Percentiles rank a stretch among this genome's conserved stretches.
Conservation (phyloP, 1,140 invertebrate species). For the Stenopsyche tienmushanensis region DNA sequence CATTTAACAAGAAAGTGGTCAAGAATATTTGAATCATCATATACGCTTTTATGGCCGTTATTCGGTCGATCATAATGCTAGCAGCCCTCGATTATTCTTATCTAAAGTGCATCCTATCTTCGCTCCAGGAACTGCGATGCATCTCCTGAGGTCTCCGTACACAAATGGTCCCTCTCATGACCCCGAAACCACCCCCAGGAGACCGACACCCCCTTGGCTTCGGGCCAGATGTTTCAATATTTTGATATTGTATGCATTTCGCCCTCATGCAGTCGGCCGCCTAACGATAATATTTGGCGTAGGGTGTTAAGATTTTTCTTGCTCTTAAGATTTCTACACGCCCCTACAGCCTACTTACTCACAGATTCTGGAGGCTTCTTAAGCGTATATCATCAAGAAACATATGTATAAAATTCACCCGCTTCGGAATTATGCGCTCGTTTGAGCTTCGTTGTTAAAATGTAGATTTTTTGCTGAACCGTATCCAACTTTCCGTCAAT, state of each 20-base stretch:
- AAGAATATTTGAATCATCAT: not conserved
- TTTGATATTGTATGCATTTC: slow-evolving; percentile 34
- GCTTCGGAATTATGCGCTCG: too few relatives aligned
- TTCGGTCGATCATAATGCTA: not conserved
- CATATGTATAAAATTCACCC: too few relatives aligned
- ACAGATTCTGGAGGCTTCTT: not conserved
- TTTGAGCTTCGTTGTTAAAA: too few relatives aligned
- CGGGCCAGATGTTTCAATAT: slow-evolving; percentile 38
- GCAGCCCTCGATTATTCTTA: slow-evolving; percentile 11
- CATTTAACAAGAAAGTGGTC: too few relatives aligned
- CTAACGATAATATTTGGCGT: slow-evolving; percentile 28
- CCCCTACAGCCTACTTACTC: not conserved
- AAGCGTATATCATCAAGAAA: slow-evolving; percentile 7
- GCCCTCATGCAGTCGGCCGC: not conserved
- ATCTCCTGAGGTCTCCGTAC: not conserved
- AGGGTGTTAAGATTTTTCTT: slow-evolving; percentile 15
- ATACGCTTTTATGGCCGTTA: not conserved
- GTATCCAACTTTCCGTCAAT: too few relatives aligned
- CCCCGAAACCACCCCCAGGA: not conserved
- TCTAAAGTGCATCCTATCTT: not conserved
- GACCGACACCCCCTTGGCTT: slow-evolving; percentile 13
- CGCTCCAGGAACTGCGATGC: slow-evolving; percentile 4
- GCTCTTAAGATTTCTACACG: slow-evolving; percentile 6
- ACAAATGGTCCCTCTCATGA: slow-evolving; percentile 4
- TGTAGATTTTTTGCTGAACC: too few relatives aligned